Base-by-base conservation (phyloP, 2,797 vertebrate species). In the Thamnophis elegans region DNA sequence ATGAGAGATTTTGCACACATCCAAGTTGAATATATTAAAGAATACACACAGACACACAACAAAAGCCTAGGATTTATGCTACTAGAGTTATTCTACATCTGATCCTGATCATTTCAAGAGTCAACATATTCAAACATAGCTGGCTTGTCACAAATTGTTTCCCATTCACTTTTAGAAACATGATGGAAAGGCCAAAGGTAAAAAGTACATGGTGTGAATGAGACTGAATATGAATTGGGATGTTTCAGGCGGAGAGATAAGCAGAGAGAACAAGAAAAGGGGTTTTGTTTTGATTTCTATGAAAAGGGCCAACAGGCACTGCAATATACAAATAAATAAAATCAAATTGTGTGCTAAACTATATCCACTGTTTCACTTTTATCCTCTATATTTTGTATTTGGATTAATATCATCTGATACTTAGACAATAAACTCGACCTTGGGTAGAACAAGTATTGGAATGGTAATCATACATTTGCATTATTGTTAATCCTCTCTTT, bases 61-160 rank as follows among this genome's bases (percentile, higher is more conserved):
- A 85, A 25, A 92, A 90, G 85, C 1, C 0, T 8, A 82, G 68
- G 10, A 55, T 5, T 51, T 51, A 51, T 87, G 55, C 62, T 13
- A 89, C 6, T 56, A 1, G 92, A 82, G 92, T 89, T 58, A 59
- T 59, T 93, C 26, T 85, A 94, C 62, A 91, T 56, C 42, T 42
- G 88, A 36, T 20, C 73, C 22, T 85, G 0, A 9, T 92, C 58
- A 56, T 58, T 93, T 95, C 87, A 14, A 9, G 0, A 92, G 6
- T 93, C 92, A 90, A 85, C 53, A 88, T 92, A 28, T 47, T 94
- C 92, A 96, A 58, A 55, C 0, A 20, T 65, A 90, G 6, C 93
- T 96, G 91, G 94, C 86, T 82, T 93, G 36, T 58, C 85, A 0
- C 90, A 92, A 95, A 94, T 58, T 18, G 0, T 51, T 22, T 53